These are phyloP conservation scores for Diarsia rubi DNA, from an alignment of 2,888 invertebrate species.

Conservation along the genomic window DNA sequence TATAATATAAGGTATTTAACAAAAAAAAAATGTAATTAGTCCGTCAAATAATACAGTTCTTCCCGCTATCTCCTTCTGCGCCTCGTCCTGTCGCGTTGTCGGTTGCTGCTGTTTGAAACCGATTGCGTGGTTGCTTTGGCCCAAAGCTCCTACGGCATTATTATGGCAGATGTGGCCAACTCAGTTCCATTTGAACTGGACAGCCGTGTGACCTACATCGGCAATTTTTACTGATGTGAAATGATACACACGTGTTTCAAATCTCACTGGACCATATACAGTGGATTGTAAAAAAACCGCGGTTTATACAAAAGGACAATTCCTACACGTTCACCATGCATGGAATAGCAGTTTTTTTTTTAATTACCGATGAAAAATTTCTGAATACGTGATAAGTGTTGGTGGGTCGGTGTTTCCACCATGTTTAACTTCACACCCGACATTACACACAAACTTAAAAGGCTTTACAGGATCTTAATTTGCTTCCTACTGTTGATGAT, in stretches of 20 bases:
- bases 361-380: not conserved
- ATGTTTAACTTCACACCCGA: not conserved
- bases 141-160: too few species aligned
- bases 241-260: not conserved
- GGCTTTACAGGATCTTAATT: not conserved
- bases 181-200: too few species aligned
- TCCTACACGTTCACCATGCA: not conserved
- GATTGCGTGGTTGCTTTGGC: too few species aligned
- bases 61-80: too few species aligned
- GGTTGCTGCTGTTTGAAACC: too few species aligned
- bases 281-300: not conserved
- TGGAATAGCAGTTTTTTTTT: not conserved
- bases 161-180: too few species aligned
- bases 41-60: too few species aligned
- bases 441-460: slow-evolving; percentile 2
- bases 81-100: too few species aligned
- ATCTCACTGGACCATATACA: not conserved
- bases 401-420: not conserved
- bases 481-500: not conserved
- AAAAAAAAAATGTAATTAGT: too few species aligned
- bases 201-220: not conserved
- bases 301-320: not conserved
- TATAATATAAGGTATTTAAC: not conserved
- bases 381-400: not conserved
- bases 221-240: not conserved